Base-by-base conservation (phyloP, 2,888 invertebrate species). In the Lampropteryx suffumata region DNA sequence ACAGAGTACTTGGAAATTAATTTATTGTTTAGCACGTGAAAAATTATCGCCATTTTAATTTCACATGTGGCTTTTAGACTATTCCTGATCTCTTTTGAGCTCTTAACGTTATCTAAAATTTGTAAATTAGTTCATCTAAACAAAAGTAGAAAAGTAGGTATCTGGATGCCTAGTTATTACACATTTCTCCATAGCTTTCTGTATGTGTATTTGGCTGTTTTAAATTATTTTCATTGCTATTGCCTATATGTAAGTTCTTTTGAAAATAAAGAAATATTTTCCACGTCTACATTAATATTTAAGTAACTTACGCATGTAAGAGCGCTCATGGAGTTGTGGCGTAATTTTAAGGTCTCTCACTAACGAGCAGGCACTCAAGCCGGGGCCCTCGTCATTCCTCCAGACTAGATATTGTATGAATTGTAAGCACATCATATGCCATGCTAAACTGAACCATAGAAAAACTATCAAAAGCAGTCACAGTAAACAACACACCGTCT, bases 341-440 rank as follows among this genome's bases (percentile, higher is more conserved):
- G 76, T 83, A 83, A 85, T 81, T 84, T n/a, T 82, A 72, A 78
- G 73, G 82, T 82, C 82, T 82, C 76, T 67, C 73, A 69, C 82
- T 86, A 87, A 87, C 84, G 84, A 88, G 86, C 84, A 72, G 69
- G 66, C 79, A 80, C 86, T 84, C 77, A 67, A 72, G 73, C 73
- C 63, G 62, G 74, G 79, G 71, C 73, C 42, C 73, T 69, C 71
- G 62, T 71, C 69, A 72, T 75, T 71, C 69, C 70, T 72, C 71
- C 71, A 74, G 75, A 74, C 78, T 75, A 71, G 73, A 80, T 82
- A 84, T 81, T 84, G 82, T 83, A 79, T 73, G 72, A 81, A 79
- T 79, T 80, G 79, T 76, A 70, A 73, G 74, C 69, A 66, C 70
- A 77, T 81, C 85, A 81, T 85, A 69, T 67, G 67, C 67, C 6